Base-by-base conservation (phyloP, 2,113 vertebrate species). In the Urocynchramus pylzowi region DNA sequence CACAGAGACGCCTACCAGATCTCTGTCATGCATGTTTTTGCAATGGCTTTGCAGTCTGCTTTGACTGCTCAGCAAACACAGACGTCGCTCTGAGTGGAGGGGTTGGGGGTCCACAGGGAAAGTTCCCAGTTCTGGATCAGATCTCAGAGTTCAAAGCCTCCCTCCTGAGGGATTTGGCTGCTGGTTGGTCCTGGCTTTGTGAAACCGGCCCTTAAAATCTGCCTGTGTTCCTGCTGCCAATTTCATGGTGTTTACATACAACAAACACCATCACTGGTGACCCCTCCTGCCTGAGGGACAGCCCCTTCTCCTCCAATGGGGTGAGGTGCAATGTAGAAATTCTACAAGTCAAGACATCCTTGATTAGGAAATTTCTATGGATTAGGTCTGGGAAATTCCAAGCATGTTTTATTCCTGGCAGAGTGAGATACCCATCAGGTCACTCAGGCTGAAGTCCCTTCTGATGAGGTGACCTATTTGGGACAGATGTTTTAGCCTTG, bases 61-160 rank as follows among this genome's bases (percentile, higher is more conserved):
- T 28, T 59, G 74, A 24, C 50, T 53, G 30, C 70, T 44, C 77
- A 41, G 2, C 2, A 2, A 24, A 9, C 1, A 3, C 2, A 3
- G 27, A 22, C 0, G 0, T 68, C 0, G 0, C 1, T 0, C 44
- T 63, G 64, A 11, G 13, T 26, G 20, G 14, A 39, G 60, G 11
- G 9, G 1, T 2, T 53, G 19, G 33, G 49, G 13, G 10, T 27
- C 33, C 13, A 10, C 1, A 0, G 37, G 23, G 57, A 12, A 39
- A 74, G 6, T 22, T 68, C 21, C 63, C 27, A 11, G 11, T 44
- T 56, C 27, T 56, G 16, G 22, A 39, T 57, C 85, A 68, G 39
- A 64, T 50, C 30, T n/a, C 1, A 0, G 33, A 28, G 33, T 19
- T 2, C 4, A 13, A 56, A 71, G 19, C 16, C 44, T 63, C 44